These are phyloP conservation scores for Drosophila prostipennis DNA, from an alignment of 2,888 invertebrate species.

Conservation along the genomic window DNA sequence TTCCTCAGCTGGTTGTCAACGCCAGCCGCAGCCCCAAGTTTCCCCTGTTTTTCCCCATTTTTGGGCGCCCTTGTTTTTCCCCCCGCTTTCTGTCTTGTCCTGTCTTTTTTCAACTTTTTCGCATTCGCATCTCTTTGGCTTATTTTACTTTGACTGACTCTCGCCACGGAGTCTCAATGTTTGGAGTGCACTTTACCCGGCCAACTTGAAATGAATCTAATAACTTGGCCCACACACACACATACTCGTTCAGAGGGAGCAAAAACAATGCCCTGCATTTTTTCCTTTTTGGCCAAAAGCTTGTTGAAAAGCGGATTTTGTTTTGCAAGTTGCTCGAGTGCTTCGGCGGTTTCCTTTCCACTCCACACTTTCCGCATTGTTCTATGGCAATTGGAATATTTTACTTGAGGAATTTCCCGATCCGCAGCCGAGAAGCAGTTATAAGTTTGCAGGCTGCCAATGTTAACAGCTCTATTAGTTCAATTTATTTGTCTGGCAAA, in stretches of 20 bases:
- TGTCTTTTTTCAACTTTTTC: conserved; percentile 50
- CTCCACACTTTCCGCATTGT: conserved; percentile 37
- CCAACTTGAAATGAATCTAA: conserved; percentile 79
- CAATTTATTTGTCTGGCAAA: conserved; percentile 74
- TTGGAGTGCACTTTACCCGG: conserved; percentile 76
- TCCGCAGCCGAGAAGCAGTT: conserved; percentile 24
- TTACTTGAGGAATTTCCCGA: conserved; percentile 64
- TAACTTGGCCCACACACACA: conserved; percentile 62
- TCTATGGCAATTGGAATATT: conserved; percentile 70
- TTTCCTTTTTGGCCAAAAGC: conserved; percentile 5
- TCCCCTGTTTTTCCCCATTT: conserved; percentile 12
- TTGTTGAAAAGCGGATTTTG: conserved; percentile 66
- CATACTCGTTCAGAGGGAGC: conserved; percentile 10
- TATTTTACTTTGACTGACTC: conserved; percentile 58
- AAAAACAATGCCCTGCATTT: conserved; percentile 61
- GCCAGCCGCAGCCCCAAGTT: conserved; percentile 60
- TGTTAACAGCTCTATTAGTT: conserved; percentile 78
- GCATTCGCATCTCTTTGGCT: conserved; percentile 60
- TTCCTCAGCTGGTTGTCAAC: conserved; percentile 64
- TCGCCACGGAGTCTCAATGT: conserved; percentile 49
- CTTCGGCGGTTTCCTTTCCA: conserved; percentile 54
- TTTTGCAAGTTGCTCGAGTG: conserved; percentile 67
- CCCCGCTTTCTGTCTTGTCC: too few species aligned
- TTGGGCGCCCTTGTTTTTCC: too few species aligned
- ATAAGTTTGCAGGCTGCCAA: conserved; percentile 49